These are phyloP conservation scores for Gallinago media DNA, from an alignment of 2,113 vertebrate species.

Conservation along the genomic window DNA sequence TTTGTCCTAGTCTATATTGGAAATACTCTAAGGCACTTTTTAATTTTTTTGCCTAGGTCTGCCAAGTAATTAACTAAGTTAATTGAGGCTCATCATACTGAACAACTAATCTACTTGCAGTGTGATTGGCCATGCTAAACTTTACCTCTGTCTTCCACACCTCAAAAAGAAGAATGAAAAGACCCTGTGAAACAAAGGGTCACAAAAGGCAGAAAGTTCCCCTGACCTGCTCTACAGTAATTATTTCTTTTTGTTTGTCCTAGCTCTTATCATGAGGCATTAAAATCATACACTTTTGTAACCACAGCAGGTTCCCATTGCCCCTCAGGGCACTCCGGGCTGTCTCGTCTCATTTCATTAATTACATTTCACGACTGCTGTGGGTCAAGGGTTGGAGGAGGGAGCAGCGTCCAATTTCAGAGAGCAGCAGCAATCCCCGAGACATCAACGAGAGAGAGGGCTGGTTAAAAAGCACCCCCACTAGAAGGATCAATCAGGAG, in stretches of 20 bases:
- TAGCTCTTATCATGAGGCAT: conserved; percentile 69
- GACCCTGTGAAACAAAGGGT: conserved; percentile 6
- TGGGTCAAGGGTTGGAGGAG: conserved; percentile 67
- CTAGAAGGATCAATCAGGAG: conserved; percentile 62
- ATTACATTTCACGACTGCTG: conserved; percentile 74
- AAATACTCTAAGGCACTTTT: neutral
- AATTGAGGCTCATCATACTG: conserved; percentile 1
- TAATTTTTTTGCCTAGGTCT: neutral
- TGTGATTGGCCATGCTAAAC: neutral
- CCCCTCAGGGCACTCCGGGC: conserved; percentile 48
- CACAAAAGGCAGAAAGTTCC: conserved; percentile 60
- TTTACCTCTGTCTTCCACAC: conserved; percentile 1
- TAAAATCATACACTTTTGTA: conserved; percentile 72
- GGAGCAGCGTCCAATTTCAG: conserved; percentile 67
- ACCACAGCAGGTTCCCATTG: conserved; percentile 70
- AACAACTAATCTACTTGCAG: neutral
- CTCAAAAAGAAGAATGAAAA: conserved; percentile 21
- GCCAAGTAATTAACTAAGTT: conserved; percentile 31
- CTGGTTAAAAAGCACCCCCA: neutral
- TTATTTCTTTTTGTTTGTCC: conserved; percentile 54
- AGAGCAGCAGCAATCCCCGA: conserved; percentile 41
- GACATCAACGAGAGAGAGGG: conserved; percentile 36
- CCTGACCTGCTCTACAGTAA: conserved; percentile 49
- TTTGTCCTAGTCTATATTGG: neutral
- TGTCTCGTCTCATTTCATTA: conserved; percentile 79